A percentile compares a stretch with the other conserved stretches of the same genome.
phyloP scores from a whole-genome alignment of 92 coral and sea anemone species.

The Porites evermanni region DNA sequence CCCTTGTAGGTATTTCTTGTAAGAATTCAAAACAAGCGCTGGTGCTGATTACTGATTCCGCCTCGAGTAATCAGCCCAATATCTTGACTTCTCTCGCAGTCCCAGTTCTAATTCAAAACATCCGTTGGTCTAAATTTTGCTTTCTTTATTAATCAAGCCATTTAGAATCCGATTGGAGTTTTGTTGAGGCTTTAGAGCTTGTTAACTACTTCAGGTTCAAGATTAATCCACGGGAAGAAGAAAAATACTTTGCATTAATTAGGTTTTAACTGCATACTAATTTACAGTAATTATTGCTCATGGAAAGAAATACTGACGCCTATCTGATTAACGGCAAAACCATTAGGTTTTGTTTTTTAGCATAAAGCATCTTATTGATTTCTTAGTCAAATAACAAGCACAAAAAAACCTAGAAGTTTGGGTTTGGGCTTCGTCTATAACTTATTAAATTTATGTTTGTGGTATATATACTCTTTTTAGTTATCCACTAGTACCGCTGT shows the following conservation, averaged over 20 bases:
- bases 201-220: background rate
- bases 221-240: background rate
- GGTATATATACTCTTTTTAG: background rate
- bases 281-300: background rate
- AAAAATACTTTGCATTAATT: constrained; percentile 3
- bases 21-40: background rate
- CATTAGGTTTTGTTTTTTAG: too few relatives aligned
- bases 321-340: too few relatives aligned
- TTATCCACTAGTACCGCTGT: background rate
- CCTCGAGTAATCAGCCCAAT: background rate
- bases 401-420: background rate
- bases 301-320: too few relatives aligned
- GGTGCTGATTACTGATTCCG: background rate
- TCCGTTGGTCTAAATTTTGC: background rate
- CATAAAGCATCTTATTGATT: background rate
- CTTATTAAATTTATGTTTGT: background rate
- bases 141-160: background rate
- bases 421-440: background rate
- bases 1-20: background rate
- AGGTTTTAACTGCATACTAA: background rate
- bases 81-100: background rate
- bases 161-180: background rate
- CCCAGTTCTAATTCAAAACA: background rate
- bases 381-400: background rate
- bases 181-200: background rate